Evolutionary conservation across 2,888 invertebrate genomes (phyloP).

Genomic region (Drosophila meridionalis): DNA sequence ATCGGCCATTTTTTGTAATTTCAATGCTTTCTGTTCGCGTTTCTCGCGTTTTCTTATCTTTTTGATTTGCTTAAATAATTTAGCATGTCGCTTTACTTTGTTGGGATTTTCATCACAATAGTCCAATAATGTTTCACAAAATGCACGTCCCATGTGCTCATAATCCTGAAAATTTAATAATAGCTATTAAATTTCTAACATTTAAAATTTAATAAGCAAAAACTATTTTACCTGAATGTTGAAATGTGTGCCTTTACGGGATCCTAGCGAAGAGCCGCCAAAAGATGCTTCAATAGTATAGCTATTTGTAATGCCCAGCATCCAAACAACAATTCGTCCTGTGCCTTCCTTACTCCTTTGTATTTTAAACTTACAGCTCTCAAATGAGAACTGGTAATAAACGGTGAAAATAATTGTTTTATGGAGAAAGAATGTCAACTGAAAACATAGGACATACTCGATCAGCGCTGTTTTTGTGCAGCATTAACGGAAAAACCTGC

Average conservation of each 20-base stretch:
- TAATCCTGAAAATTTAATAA: conserved; percentile 87
- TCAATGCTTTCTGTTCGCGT: conserved; percentile 84
- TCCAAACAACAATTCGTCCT: conserved; percentile 97
- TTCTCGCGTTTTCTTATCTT: conserved; percentile 85
- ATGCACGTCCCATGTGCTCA: conserved; percentile 93
- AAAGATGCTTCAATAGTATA: conserved; percentile 98
- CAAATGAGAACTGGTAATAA: conserved; percentile 92
- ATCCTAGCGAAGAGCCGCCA: conserved; percentile 94
- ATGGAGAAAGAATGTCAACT: background rate
- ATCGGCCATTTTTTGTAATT: conserved; percentile 85
- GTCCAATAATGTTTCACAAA: conserved; percentile 96
- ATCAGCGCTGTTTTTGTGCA: conserved; percentile 96
- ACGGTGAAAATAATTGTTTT: conserved; percentile 3
- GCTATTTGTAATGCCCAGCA: conserved; percentile 96
- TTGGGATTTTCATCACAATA: conserved; percentile 94
- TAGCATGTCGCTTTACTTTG: conserved; percentile 87
- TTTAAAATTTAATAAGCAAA: background rate
- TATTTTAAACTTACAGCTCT: conserved; percentile 96
- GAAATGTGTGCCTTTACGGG: conserved; percentile 93
- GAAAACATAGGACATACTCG: conserved; percentile 86
- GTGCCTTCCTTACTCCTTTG: conserved; percentile 98
- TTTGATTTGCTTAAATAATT: conserved; percentile 84
- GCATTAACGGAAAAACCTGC: conserved; percentile 97
- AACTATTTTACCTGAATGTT: conserved; percentile 86
- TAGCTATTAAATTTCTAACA: background rate